Evolutionary conservation across 2,113 vertebrate genomes (phyloP).

Genomic region (Argyrosomus japonicus): DNA sequence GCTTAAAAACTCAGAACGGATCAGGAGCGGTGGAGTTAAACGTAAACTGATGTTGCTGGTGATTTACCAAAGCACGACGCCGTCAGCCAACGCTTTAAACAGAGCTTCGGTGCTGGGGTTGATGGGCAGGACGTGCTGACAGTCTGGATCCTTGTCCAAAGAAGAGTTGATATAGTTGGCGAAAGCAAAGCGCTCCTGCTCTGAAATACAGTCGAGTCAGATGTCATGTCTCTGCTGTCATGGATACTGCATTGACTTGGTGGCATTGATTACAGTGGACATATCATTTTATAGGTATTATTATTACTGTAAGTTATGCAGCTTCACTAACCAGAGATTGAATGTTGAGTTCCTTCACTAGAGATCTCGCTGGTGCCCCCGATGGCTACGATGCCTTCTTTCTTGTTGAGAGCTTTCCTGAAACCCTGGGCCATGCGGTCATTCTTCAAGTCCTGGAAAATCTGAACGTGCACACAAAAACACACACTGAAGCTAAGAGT

Average conservation of each 20-base stretch:
- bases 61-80: slow-evolving; percentile 91
- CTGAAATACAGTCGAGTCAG: slow-evolving; percentile 77
- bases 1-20: background rate
- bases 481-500: background rate
- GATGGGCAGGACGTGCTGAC: slow-evolving; percentile 89
- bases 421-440: slow-evolving; percentile 88
- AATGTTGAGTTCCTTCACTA: slow-evolving; percentile 94
- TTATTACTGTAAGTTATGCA: background rate
- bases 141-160: slow-evolving; percentile 91
- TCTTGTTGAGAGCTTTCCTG: slow-evolving; percentile 92
- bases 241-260: too few species aligned
- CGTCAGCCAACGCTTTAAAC: slow-evolving; percentile 91
- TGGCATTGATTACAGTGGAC: background rate
- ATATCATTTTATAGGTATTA: background rate
- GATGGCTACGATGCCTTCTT: slow-evolving; percentile 93
- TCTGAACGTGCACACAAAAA: slow-evolving; percentile 76
- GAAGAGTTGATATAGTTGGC: slow-evolving; percentile 96
- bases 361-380: slow-evolving; percentile 93
- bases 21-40: background rate
- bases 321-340: slow-evolving; percentile 82
- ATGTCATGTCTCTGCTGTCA: background rate
- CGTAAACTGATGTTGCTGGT: background rate
- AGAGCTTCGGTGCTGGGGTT: slow-evolving; percentile 90
- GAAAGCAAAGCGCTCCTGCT: slow-evolving; percentile 95
- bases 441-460: slow-evolving; percentile 91